Evolutionary conservation across 1,140 invertebrate species (phyloP).

Genomic region (Pantala flavescens): DNA sequence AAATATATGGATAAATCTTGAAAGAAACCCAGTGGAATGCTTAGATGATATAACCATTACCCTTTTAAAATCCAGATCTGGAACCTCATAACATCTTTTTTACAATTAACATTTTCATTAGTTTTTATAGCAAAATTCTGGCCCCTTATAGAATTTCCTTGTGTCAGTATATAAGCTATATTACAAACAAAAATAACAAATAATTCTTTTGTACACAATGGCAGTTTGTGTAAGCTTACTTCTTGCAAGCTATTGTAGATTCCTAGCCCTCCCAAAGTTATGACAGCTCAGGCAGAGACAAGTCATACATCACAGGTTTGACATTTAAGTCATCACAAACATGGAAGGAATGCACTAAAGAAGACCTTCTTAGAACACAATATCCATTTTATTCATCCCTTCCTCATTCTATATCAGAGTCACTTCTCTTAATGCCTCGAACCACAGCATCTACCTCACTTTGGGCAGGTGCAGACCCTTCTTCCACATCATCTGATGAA

Average conservation of each 20-base stretch:
- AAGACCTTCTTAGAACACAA: background rate
- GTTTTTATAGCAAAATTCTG: constrained; percentile 7
- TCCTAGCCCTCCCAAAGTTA: background rate
- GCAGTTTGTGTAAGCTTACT: background rate
- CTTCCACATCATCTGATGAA: background rate
- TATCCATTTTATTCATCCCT: background rate
- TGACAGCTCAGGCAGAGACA: background rate
- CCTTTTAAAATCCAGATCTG: background rate
- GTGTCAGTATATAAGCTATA: constrained; percentile 5
- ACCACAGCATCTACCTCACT: background rate
- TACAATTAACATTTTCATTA: constrained; percentile 4
- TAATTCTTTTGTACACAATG: constrained; percentile 5
- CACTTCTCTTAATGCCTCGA: background rate
- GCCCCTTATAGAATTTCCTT: background rate
- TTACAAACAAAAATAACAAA: constrained; percentile 11
- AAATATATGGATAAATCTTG: background rate
- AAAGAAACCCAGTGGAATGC: background rate
- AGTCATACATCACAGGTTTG: background rate
- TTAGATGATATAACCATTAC: background rate
- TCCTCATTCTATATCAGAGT: background rate
- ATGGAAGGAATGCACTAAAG: background rate
- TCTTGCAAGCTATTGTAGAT: background rate
- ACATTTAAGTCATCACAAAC: background rate
- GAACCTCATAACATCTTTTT: background rate
- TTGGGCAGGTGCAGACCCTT: background rate